These are phyloP conservation scores for Sturnira hondurensis DNA, from an alignment of 2,113 vertebrate genomes.

Conservation along the genomic window DNA sequence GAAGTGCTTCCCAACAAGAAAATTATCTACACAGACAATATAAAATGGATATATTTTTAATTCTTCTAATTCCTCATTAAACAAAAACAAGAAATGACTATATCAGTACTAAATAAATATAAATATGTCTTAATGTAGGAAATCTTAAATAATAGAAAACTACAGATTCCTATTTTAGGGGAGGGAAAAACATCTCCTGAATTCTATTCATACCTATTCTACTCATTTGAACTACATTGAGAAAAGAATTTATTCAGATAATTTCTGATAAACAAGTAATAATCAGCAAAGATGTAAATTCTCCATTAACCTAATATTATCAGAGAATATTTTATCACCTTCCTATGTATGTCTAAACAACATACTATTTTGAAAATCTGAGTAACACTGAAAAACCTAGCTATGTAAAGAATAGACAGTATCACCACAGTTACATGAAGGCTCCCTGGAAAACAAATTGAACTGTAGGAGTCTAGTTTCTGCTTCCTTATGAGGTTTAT, in stretches of 20 bases:
- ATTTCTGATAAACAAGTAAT: not conserved
- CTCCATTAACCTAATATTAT: not conserved
- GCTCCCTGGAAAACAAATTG: not conserved
- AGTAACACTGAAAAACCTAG: not conserved
- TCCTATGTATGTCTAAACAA: not conserved
- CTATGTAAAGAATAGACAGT: not conserved
- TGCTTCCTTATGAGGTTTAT: not conserved
- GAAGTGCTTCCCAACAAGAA: not conserved
- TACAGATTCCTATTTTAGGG: not conserved
- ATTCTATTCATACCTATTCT: not conserved
- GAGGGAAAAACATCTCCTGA: not conserved
- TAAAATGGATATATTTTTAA: not conserved
- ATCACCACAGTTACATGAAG: not conserved
- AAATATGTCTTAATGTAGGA: not conserved
- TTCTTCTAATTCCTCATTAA: not conserved
- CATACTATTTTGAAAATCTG: constrained; percentile 31
- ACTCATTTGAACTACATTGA: not conserved
- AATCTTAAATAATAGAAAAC: not conserved
- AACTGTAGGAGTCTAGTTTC: not conserved
- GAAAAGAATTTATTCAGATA: not conserved
- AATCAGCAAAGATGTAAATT: not conserved
- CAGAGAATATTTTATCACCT: not conserved
- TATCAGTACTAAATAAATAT: not conserved
- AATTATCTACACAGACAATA: not conserved
- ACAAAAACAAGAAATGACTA: not conserved